Conservation (phyloP, 1,140 invertebrate species). For the Drosophila ercepeae region DNA sequence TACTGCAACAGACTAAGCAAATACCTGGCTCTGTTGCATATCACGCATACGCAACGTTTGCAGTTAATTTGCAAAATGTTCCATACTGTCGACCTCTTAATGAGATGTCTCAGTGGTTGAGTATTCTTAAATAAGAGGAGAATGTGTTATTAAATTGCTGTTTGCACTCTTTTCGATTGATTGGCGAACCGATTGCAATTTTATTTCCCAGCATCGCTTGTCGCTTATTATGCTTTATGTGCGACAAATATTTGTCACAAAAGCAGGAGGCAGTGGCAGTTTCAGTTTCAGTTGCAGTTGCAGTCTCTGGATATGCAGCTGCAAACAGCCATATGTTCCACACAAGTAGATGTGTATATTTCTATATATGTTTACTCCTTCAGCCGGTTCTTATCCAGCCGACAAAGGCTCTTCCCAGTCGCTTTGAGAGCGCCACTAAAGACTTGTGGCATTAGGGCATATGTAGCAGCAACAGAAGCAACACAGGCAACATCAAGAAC, state of each 20-base stretch:
- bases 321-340: conserved; percentile 40
- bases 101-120: conserved; percentile 58
- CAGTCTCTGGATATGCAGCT: conserved; percentile 12
- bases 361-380: conserved; percentile 23
- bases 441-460: conserved; percentile 69
- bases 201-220: conserved; percentile 38
- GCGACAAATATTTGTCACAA: conserved; percentile 63
- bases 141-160: conserved; percentile 51
- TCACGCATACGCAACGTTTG: conserved; percentile 73
- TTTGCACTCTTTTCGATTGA: conserved; percentile 57
- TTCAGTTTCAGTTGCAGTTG: conserved; percentile 23
- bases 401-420: conserved; percentile 35
- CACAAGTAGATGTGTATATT: conserved; percentile 3
- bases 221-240: conserved; percentile 60
- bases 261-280: conserved; percentile 17
- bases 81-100: conserved; percentile 68
- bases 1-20: conserved; percentile 46
- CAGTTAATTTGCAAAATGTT: conserved; percentile 80
- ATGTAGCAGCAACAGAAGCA: conserved; percentile 34
- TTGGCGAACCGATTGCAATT: conserved; percentile 11
- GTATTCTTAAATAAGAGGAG: conserved; percentile 34
- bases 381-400: conserved; percentile 23
- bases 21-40: conserved; percentile 58
- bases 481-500: conserved; percentile 32
- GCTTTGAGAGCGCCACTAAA: conserved; percentile 57